Percentiles rank a stretch among this genome's conserved stretches.
These are phyloP conservation scores for Brachirus orientalis DNA, from an alignment of 2,113 vertebrate species.

Conservation along the genomic window DNA sequence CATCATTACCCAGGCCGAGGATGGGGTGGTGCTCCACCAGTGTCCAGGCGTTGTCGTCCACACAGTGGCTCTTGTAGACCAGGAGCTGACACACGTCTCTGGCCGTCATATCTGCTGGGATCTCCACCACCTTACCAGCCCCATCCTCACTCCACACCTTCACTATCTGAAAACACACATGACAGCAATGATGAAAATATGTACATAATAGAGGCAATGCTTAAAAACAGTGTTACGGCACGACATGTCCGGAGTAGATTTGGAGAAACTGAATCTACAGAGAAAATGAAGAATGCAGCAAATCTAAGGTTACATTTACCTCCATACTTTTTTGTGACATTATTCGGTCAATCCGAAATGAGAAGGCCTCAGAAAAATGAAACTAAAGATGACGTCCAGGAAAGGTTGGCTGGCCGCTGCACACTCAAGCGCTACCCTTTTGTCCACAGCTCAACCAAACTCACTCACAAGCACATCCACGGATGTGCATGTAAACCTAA, in stretches of 20 bases:
- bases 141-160: slow-evolving; percentile 98
- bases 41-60: slow-evolving; percentile 97
- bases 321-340: slow-evolving; percentile 62
- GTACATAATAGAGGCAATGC: neutral
- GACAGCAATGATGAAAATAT: neutral
- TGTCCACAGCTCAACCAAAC: slow-evolving; percentile 63
- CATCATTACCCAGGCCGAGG: slow-evolving; percentile 88
- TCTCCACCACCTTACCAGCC: slow-evolving; percentile 95
- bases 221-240: too few species aligned
- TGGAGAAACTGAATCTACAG: too few species aligned
- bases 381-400: slow-evolving; percentile 56
- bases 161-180: slow-evolving; percentile 86
- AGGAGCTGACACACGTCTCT: slow-evolving; percentile 97
- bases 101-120: slow-evolving; percentile 93
- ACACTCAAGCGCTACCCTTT: slow-evolving; percentile 57
- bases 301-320: slow-evolving; percentile 55
- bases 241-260: neutral
- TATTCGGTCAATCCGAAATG: slow-evolving; percentile 41
- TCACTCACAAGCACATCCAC: slow-evolving; percentile 33
- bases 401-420: slow-evolving; percentile 41
- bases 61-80: slow-evolving; percentile 96
- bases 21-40: slow-evolving; percentile 96
- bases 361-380: slow-evolving; percentile 27
- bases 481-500: slow-evolving; percentile 34
- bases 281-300: slow-evolving; percentile 6